Evolutionary conservation across 2,888 invertebrate genomes (phyloP), one percentile per base, ranked within the genome.

Genomic region (Aradus depressus): DNA sequence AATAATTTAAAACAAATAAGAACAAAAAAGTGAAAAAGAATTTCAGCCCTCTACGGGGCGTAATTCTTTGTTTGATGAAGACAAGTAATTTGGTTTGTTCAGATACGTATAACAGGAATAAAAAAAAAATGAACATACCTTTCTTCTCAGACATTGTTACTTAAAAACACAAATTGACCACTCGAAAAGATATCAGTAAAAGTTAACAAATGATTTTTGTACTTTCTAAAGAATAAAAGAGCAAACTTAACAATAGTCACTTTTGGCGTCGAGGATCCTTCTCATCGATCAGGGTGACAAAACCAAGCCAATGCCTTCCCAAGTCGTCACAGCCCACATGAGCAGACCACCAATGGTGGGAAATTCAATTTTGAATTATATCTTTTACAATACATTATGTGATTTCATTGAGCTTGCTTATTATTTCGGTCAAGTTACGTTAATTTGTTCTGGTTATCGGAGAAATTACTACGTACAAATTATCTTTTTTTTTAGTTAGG

Each of bases 121-220:
- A 26, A 49, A 72, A 71, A 70, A 52, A 44, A 34, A 50, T 39
- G 41, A 47, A 48, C 54, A 71, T 73, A 74, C 73, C 73, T 74
- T 74, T 74, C 64, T 73, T 74, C 66, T 74, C 73, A 62, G 73
- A 72, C 73, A 73, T 74, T 68, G 37, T 53, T 47, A 50, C 12
- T n/a, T 50, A 19, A 16, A 44, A 37, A 34, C 14, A 34, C 34
- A 18, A 34, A 16, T 34, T 6, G 14, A 34, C 18, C 34, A 34
- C 34, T n/a, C n/a, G n/a, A n/a, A n/a, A n/a, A n/a, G n/a, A n/a
- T n/a, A n/a, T n/a, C n/a, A n/a, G n/a, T n/a, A n/a, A n/a, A n/a
- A n/a, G n/a, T n/a, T n/a, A n/a, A n/a, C n/a, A n/a, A n/a, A n/a
- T n/a, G n/a, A n/a, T n/a, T n/a, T n/a, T n/a, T n/a, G n/a, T n/a